Conservation (phyloP, 2,888 invertebrate species). For the Tubulanus polymorphus region DNA sequence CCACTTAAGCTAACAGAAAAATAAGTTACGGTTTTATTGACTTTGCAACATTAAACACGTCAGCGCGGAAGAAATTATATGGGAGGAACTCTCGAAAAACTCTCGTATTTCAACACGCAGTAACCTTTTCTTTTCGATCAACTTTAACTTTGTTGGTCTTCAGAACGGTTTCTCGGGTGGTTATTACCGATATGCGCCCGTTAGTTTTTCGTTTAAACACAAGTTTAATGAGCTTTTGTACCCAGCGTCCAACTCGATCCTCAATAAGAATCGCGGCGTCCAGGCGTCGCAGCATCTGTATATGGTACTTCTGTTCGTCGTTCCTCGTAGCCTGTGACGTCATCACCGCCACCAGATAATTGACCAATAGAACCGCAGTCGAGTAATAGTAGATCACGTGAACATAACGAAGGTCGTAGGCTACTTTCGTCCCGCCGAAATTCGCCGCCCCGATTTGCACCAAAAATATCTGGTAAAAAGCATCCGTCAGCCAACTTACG, state of each 20-base stretch:
- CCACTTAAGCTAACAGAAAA: too few species aligned
- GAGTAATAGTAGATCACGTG: not conserved
- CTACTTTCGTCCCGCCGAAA: not conserved
- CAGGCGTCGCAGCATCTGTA: not conserved
- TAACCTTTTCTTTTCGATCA: too few species aligned
- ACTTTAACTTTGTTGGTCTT: too few species aligned
- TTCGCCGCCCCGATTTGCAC: not conserved
- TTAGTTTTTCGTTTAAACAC: too few species aligned
- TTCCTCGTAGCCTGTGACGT: not conserved
- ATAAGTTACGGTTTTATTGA: too few species aligned
- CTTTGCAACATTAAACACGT: too few species aligned
- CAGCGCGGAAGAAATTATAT: too few species aligned
- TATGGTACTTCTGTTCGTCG: not conserved
- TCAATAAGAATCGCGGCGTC: slow-evolving; percentile 1
- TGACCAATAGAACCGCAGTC: not conserved
- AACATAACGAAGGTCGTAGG: not conserved
- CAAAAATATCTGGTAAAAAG: not conserved
- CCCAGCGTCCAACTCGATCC: not conserved
- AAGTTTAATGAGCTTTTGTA: not conserved
- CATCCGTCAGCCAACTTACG: not conserved
- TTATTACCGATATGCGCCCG: too few species aligned
- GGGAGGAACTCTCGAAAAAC: too few species aligned
- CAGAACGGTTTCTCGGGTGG: too few species aligned
- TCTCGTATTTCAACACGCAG: too few species aligned
- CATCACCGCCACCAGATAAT: not conserved